Evolutionary conservation across 2,888 invertebrate genomes (phyloP), one percentile per base, ranked within the genome.

Genomic region (Andrena chrysosceles): DNA sequence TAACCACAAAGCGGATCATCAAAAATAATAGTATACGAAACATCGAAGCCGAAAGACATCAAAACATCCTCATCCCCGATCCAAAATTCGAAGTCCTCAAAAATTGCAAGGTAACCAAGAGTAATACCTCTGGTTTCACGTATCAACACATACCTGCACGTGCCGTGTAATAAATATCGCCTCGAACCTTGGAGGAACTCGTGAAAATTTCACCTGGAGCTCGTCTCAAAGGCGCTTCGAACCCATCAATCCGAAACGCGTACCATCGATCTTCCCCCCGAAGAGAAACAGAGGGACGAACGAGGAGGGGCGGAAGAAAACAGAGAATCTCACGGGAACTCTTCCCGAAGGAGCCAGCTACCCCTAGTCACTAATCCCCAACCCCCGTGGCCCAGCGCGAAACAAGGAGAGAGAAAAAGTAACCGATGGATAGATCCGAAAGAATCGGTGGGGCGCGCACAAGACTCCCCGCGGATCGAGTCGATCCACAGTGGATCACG

Each of bases 401-500:
- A 6, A 0, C 33, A 26, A 23, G 1, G 23, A 23, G 29, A 29
- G 23, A 23, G 29, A 29, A 42, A 33, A 16, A 74, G 1, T 23
- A 23, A 48, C 26, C 5, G 0, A 42, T 42, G 10, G 35, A 42
- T 13, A 54, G 20, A 31, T 29, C 10, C 31, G 20, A 23, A 29
- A 10, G 31, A 6, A 3, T 23, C 26, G 20, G 8, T 5, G 5
- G 31, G 48, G 10, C 54, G 68, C 54, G 68, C 63, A 75, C 42
- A 60, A 33, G 62, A 23, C 13, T 13, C 29, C 6, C 16, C 29
- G 42, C 42, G 42, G 42, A 42, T 26, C 29, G 16, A 16, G 16
- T 60, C 13, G 62, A 78, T 77, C 71, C 49, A 16, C 42, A 13
- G 42, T 48, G n/a, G 62, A 62, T 74, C 52, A 31, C 66, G 35